These are phyloP conservation scores for Lacerta viridis DNA, from an alignment of 2,797 vertebrate species.

Conservation along the genomic window DNA sequence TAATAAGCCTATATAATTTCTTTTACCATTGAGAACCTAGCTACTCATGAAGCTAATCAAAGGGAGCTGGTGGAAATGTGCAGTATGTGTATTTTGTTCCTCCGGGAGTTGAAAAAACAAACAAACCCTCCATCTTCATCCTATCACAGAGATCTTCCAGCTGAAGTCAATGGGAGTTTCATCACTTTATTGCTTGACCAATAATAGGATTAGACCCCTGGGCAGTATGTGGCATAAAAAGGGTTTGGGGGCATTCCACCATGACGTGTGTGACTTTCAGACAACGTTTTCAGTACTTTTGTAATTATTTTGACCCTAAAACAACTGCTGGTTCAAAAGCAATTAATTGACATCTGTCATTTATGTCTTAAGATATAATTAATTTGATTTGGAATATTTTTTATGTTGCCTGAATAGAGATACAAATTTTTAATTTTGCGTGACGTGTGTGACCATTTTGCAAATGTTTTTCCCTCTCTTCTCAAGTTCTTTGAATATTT, in stretches of 20 bases:
- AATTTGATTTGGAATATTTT: no score
- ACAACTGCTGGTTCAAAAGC: no score
- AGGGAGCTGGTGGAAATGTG: background rate
- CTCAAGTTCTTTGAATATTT: no score
- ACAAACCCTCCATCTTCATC: background rate
- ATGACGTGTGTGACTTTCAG: no score
- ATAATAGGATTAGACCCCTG: background rate
- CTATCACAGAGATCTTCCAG: background rate
- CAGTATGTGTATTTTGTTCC: background rate
- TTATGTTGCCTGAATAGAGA: no score
- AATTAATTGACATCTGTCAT: no score
- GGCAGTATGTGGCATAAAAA: constrained; percentile 32
- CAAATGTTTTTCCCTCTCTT: no score
- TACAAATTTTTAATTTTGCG: no score
- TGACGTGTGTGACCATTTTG: no score
- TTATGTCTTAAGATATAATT: no score
- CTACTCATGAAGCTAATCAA: background rate
- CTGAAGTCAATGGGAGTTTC: constrained; percentile 14
- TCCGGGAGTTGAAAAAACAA: background rate
- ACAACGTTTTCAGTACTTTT: no score
- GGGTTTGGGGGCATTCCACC: background rate
- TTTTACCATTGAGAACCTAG: background rate
- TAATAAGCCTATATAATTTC: background rate
- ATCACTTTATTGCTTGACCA: constrained; percentile 10
- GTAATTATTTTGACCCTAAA: no score